These are phyloP conservation scores for Eulemur mongoz DNA, from an alignment of 2,797 vertebrate genomes.

Conservation along the genomic window DNA sequence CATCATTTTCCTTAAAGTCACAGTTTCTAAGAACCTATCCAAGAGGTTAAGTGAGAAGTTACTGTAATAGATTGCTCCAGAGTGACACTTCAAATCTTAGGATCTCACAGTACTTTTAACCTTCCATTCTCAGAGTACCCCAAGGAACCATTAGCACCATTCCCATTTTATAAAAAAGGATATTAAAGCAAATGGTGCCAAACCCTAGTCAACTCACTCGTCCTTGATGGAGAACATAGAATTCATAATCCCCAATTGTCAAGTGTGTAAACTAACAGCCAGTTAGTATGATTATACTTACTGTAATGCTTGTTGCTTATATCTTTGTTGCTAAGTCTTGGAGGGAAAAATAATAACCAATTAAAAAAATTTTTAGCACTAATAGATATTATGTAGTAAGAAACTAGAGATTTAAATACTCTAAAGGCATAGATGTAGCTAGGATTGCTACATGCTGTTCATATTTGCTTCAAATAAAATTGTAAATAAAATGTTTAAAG, in stretches of 20 bases:
- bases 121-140: not conserved
- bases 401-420: not conserved
- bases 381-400: not conserved
- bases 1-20: not conserved
- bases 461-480: not conserved
- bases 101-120: conserved; percentile 7
- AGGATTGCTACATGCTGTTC: not conserved
- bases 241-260: not conserved
- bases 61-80: not conserved
- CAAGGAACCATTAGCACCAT: not conserved
- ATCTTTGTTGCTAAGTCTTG: not conserved
- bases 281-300: not conserved
- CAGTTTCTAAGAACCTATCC: not conserved
- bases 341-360: not conserved
- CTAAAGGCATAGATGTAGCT: not conserved
- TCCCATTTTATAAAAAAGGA: conserved; percentile 29
- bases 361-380: not conserved
- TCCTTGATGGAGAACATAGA: not conserved
- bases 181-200: conserved; percentile 43
- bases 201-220: not conserved
- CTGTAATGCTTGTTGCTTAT: not conserved
- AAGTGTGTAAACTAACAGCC: not conserved
- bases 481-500: not conserved
- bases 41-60: not conserved
- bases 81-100: conserved; percentile 33